These are phyloP conservation scores for Drosophila seguyi DNA, from an alignment of 1,140 invertebrate species.

Conservation along the genomic window DNA sequence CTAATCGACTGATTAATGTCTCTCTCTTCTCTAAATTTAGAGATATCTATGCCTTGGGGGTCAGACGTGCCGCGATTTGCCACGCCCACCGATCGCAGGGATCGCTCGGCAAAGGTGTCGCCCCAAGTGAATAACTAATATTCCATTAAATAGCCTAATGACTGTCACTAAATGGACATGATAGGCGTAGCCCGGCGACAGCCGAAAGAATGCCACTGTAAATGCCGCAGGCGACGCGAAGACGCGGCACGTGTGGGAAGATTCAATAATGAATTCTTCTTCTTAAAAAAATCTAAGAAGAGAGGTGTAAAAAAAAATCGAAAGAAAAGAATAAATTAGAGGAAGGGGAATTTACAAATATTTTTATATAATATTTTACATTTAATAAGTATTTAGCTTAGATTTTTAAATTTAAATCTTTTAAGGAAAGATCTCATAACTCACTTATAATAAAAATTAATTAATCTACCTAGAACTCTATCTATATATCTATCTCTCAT, in stretches of 20 bases:
- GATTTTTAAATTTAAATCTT: not conserved
- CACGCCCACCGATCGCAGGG: slow-evolving; percentile 26
- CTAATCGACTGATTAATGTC: slow-evolving; percentile 36
- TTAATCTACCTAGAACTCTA: too few relatives aligned
- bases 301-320: not conserved
- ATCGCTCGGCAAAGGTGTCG: slow-evolving; percentile 3
- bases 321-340: not conserved
- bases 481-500: too few relatives aligned
- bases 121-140: slow-evolving; percentile 14
- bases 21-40: slow-evolving; percentile 25
- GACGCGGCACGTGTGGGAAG: slow-evolving; percentile 39
- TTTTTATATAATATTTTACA: not conserved
- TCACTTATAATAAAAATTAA: too few relatives aligned
- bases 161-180: slow-evolving; percentile 34
- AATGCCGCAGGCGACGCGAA: slow-evolving; percentile 10
- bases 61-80: slow-evolving; percentile 18
- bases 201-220: slow-evolving; percentile 24
- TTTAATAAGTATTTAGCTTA: too few relatives aligned
- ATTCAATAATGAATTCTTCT: not conserved
- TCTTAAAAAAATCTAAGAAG: not conserved
- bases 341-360: not conserved
- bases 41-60: slow-evolving; percentile 8
- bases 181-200: slow-evolving; percentile 24
- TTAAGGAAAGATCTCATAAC: not conserved
- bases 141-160: slow-evolving; percentile 30